phyloP scores from a whole-genome alignment of 2,113 vertebrate species.

The Epinephelus fuscoguttatus region DNA sequence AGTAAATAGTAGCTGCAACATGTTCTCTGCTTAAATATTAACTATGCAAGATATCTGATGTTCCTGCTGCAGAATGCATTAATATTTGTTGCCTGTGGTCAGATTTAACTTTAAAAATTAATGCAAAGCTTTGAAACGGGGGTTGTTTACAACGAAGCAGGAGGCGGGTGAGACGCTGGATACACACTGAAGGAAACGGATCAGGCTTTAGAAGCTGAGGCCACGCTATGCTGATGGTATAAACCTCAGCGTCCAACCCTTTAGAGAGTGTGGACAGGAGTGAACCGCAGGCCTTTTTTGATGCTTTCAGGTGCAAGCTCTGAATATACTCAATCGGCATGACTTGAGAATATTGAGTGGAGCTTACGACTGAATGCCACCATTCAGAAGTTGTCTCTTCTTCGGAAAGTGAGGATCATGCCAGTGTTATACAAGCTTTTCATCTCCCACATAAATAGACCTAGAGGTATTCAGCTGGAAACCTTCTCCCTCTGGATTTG shows the following conservation, averaged over 20 bases:
- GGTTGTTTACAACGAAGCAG: slow-evolving; percentile 3
- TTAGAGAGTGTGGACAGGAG: slow-evolving; percentile 46
- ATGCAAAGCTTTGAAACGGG: slow-evolving; percentile 70
- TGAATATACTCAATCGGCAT: slow-evolving; percentile 32
- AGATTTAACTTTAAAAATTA: slow-evolving; percentile 69
- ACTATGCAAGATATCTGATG: slow-evolving; percentile 54
- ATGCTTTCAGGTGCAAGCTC: slow-evolving; percentile 43
- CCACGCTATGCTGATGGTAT: slow-evolving; percentile 37
- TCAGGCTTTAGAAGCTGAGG: slow-evolving; percentile 37
- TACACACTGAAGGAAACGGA: slow-evolving; percentile 15
- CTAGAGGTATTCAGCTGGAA: slow-evolving; percentile 62
- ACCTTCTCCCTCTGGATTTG: slow-evolving; percentile 60
- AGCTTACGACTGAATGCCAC: slow-evolving; percentile 13
- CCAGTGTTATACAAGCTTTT: slow-evolving; percentile 56
- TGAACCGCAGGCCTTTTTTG: slow-evolving; percentile 39
- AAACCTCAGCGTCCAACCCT: slow-evolving; percentile 45
- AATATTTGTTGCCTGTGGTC: slow-evolving; percentile 62
- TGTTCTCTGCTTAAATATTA: slow-evolving; percentile 57
- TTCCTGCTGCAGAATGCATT: slow-evolving; percentile 60
- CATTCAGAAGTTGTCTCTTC: slow-evolving; percentile 46
- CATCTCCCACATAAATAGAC: slow-evolving; percentile 65
- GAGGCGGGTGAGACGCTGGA: not conserved
- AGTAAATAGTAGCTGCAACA: slow-evolving; percentile 37
- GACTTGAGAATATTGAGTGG: slow-evolving; percentile 40
- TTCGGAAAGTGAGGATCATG: slow-evolving; percentile 37